phyloP scores from a whole-genome alignment of 2,113 vertebrate species.

The Rhombomys opimus region DNA sequence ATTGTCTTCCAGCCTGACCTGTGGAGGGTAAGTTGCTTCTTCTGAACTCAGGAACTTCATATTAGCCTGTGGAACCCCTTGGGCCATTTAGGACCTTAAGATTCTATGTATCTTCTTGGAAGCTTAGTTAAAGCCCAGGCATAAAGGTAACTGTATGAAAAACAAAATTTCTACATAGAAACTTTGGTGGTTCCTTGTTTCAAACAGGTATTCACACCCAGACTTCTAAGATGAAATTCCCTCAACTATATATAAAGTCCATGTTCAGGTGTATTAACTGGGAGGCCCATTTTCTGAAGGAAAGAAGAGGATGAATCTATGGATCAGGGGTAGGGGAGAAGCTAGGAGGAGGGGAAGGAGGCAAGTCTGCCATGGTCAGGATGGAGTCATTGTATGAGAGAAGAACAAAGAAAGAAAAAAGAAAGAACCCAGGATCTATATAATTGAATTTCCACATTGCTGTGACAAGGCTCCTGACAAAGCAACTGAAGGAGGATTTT shows the following conservation, averaged over 20 bases:
- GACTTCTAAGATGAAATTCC: neutral
- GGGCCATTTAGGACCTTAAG: neutral
- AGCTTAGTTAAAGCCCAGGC: neutral
- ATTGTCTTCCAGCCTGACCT: neutral
- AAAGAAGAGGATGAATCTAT: neutral
- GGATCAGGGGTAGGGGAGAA: neutral
- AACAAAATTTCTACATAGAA: neutral
- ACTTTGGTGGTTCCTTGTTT: neutral
- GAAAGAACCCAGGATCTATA: neutral
- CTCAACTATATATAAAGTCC: neutral
- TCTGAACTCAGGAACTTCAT: neutral
- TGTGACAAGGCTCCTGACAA: neutral
- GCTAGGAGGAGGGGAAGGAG: neutral
- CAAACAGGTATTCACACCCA: neutral
- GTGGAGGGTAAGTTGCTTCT: neutral
- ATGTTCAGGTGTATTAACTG: neutral
- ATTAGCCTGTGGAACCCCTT: neutral
- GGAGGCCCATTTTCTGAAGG: neutral
- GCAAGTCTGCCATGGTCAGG: neutral
- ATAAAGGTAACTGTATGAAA: neutral
- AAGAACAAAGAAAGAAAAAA: neutral
- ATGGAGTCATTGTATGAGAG: neutral
- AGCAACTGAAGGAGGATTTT: neutral
- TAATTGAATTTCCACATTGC: neutral
- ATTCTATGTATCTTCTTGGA: neutral